phyloP scores from a whole-genome alignment of 2,888 invertebrate species.

The Apamea epomidion region DNA sequence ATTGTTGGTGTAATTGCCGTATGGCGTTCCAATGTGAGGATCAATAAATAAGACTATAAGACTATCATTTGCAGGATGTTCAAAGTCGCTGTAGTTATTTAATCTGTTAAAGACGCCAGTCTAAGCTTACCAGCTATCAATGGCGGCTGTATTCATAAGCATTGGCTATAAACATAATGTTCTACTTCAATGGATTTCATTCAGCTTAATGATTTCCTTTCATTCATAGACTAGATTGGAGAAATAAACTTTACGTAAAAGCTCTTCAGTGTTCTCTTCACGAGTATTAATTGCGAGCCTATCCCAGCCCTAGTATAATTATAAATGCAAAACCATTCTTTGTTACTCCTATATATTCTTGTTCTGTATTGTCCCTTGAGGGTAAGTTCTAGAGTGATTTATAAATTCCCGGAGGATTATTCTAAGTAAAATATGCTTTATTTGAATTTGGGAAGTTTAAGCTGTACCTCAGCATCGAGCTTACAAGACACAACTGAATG shows the following conservation, averaged over 20 bases:
- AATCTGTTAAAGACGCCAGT: neutral
- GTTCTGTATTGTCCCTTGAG: neutral
- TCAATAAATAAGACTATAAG: too few relatives aligned
- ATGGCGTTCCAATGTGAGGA: too few relatives aligned
- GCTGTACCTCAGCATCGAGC: neutral
- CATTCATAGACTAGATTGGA: neutral
- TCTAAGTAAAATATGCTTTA: neutral
- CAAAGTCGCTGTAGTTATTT: neutral
- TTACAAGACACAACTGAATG: neutral
- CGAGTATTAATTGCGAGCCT: too few relatives aligned
- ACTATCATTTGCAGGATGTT: too few relatives aligned
- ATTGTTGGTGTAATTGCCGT: too few relatives aligned
- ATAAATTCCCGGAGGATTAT: neutral
- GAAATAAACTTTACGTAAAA: slow-evolving; percentile 7
- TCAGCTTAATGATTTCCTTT: slow-evolving; percentile 7
- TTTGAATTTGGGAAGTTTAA: neutral
- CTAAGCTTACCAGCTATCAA: slow-evolving; percentile 11
- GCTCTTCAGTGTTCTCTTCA: too few relatives aligned
- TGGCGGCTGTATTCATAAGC: neutral
- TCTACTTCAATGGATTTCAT: slow-evolving; percentile 7
- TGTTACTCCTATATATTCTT: neutral
- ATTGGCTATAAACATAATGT: slow-evolving; percentile 1
- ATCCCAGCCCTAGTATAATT: neutral
- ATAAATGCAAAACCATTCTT: neutral
- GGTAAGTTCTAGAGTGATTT: neutral